These are phyloP conservation scores for Diuraphis noxia DNA, from an alignment of 1,140 invertebrate genomes.

Conservation along the genomic window DNA sequence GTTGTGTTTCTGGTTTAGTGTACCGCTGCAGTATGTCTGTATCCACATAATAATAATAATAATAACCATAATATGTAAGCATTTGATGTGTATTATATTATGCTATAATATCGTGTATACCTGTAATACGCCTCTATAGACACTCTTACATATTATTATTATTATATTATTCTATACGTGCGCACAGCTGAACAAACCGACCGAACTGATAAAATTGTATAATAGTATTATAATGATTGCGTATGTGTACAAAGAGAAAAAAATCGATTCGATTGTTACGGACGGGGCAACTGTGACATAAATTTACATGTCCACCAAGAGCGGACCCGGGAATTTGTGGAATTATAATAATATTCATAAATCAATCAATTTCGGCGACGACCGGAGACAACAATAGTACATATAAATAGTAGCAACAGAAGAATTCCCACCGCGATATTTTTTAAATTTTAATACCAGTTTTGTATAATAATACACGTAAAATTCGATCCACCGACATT, in stretches of 20 bases:
- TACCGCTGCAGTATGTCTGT: too few species aligned
- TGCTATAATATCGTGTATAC: neutral
- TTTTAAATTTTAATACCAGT: constrained; percentile 43
- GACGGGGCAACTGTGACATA: constrained; percentile 44
- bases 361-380: constrained; percentile 50
- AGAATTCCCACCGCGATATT: constrained; percentile 10
- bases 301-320: constrained; percentile 47
- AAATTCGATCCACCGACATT: constrained; percentile 27
- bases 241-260: constrained; percentile 24
- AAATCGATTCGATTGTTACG: constrained; percentile 47
- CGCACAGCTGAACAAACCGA: neutral
- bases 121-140: neutral
- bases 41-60: neutral
- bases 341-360: constrained; percentile 54
- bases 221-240: constrained; percentile 42
- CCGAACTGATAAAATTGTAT: constrained; percentile 44
- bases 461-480: constrained; percentile 21
- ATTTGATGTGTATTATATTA: neutral
- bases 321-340: constrained; percentile 46
- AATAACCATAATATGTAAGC: neutral
- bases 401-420: neutral
- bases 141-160: neutral
- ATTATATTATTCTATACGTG: neutral
- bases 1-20: neutral
- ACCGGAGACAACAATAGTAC: constrained; percentile 48